Evolutionary conservation across 2,888 invertebrate species (phyloP).

Genomic region (Podabrus alpinus): DNA sequence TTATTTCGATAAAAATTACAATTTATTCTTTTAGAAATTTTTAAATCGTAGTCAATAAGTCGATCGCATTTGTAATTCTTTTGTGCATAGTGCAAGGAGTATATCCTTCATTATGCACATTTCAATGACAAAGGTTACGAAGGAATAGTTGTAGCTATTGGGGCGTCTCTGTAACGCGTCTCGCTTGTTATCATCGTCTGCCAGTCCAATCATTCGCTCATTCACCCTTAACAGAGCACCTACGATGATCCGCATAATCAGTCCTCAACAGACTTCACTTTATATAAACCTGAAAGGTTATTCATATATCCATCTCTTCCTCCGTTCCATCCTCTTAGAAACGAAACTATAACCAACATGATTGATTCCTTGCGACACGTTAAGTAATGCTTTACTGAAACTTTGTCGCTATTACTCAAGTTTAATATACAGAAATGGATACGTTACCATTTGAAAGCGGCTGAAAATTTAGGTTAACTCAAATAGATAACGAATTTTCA

Average conservation of each 20-base stretch:
- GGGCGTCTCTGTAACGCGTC: constrained; percentile 35
- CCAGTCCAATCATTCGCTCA: constrained; percentile 42
- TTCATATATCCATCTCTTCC: constrained; percentile 8
- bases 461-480: neutral
- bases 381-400: constrained; percentile 1
- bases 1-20: neutral
- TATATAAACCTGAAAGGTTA: constrained; percentile 24
- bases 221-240: constrained; percentile 34
- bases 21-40: neutral
- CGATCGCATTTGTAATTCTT: constrained; percentile 25
- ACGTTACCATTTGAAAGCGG: neutral
- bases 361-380: constrained; percentile 13
- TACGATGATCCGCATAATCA: constrained; percentile 43
- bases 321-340: constrained; percentile 1
- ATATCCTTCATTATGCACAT: constrained; percentile 20
- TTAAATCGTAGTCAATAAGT: constrained; percentile 1
- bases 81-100: constrained; percentile 9
- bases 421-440: neutral
- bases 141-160: constrained; percentile 25
- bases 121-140: constrained; percentile 28
- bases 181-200: constrained; percentile 41
- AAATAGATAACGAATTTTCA: neutral
- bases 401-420: neutral
- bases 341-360: constrained; percentile 16
- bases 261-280: constrained; percentile 36